phyloP scores from a whole-genome alignment of 1,140 invertebrate species.

The Drosophila willistoni region DNA sequence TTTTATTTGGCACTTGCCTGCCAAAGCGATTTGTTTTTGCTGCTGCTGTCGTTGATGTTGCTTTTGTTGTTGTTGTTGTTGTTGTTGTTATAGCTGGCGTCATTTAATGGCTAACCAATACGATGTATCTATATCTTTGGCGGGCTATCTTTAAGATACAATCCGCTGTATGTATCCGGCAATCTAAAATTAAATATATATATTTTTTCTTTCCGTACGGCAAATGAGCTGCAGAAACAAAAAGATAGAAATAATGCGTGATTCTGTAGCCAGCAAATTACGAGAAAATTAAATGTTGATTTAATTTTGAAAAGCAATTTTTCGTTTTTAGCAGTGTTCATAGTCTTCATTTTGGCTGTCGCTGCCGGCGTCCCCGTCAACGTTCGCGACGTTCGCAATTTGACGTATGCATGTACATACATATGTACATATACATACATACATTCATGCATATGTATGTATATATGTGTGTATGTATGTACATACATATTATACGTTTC shows the following conservation, averaged over 20 bases:
- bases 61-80: constrained; percentile 40
- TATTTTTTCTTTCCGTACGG: constrained; percentile 49
- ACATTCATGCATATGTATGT: constrained; percentile 7
- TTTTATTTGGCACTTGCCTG: constrained; percentile 78
- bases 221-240: constrained; percentile 43
- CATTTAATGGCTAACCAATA: constrained; percentile 80
- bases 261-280: constrained; percentile 70
- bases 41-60: constrained; percentile 2
- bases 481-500: constrained; percentile 34
- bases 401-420: constrained; percentile 49
- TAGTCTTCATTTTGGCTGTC: constrained; percentile 70
- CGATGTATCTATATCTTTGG: constrained; percentile 61
- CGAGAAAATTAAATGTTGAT: constrained; percentile 81
- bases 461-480: neutral
- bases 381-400: constrained; percentile 36
- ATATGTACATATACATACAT: constrained; percentile 20
- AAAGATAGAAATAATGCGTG: constrained; percentile 15
- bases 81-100: constrained; percentile 54
- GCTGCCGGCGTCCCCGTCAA: constrained; percentile 44
- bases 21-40: constrained; percentile 62
- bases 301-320: constrained; percentile 82
- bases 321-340: constrained; percentile 74
- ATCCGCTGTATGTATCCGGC: constrained; percentile 66
- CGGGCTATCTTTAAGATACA: constrained; percentile 34
- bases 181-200: constrained; percentile 73